Percentiles rank a stretch among this genome's conserved stretches.
Evolutionary conservation across 2,888 invertebrate species (phyloP).

Genomic region (Ephialtes manifestator): DNA sequence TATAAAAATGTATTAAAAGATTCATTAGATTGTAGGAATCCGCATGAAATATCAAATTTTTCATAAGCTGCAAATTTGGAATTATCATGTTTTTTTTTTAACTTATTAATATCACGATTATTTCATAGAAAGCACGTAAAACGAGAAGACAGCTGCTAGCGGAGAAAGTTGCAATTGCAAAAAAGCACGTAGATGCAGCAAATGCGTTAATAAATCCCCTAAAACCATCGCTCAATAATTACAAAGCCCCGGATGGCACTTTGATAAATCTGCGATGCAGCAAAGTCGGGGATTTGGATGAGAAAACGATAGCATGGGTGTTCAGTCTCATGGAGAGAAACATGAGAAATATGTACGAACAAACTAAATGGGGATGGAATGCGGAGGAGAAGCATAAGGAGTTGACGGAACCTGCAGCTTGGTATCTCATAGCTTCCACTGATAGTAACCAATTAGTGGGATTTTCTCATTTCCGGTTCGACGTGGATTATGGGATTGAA

Average conservation of each 20-base stretch:
- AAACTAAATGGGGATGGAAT: conserved; percentile 89
- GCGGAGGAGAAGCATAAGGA: conserved; percentile 89
- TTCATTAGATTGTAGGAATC: too few relatives aligned
- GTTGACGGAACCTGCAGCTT: conserved; percentile 89
- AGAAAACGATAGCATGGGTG: conserved; percentile 89
- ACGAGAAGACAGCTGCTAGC: conserved; percentile 80
- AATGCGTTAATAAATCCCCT: conserved; percentile 88
- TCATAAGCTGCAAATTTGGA: too few relatives aligned
- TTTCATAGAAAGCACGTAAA: conserved; percentile 79
- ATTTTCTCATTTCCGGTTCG: conserved; percentile 92
- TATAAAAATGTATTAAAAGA: too few relatives aligned
- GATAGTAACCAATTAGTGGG: conserved; percentile 87
- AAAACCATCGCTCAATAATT: conserved; percentile 88
- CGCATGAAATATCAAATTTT: too few relatives aligned
- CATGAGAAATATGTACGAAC: conserved; percentile 91
- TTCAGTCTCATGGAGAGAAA: conserved; percentile 92
- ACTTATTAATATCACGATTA: conserved; percentile 37
- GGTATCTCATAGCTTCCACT: conserved; percentile 88
- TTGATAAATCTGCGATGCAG: conserved; percentile 89
- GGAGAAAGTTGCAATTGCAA: conserved; percentile 84
- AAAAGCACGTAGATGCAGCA: conserved; percentile 88
- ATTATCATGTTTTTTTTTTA: too few relatives aligned
- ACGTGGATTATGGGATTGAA: conserved; percentile 89
- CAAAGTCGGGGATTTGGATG: conserved; percentile 88
- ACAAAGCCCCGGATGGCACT: conserved; percentile 88